Conservation (phyloP, 1,140 invertebrate species). For the Drosophila kikkawai region DNA sequence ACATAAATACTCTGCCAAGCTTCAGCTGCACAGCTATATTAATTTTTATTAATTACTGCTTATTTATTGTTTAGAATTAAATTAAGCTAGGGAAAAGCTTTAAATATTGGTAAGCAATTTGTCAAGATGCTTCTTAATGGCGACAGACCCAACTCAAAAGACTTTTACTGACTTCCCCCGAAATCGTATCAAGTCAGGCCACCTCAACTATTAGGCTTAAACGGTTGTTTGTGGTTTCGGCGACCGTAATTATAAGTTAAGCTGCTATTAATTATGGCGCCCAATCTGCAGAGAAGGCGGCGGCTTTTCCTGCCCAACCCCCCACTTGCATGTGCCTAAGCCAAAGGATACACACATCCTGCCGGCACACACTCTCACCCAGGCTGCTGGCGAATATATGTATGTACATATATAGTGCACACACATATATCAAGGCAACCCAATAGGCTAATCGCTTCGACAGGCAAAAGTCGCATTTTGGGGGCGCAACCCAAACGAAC, state of each 20-base stretch:
- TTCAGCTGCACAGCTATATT: neutral
- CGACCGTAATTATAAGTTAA: conserved; percentile 83
- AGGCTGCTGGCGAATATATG: conserved; percentile 26
- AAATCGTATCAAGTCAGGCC: conserved; percentile 33
- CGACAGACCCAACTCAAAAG: conserved; percentile 34
- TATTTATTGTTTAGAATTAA: neutral
- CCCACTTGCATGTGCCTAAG: conserved; percentile 51
- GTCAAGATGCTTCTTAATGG: conserved; percentile 26
- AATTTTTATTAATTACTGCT: neutral
- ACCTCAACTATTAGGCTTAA: conserved; percentile 81
- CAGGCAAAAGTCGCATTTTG: conserved; percentile 57
- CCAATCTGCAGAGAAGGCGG: conserved; percentile 44
- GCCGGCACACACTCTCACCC: conserved; percentile 9
- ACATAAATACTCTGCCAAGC: neutral
- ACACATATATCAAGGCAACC: conserved; percentile 52
- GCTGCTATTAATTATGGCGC: conserved; percentile 81
- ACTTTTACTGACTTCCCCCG: neutral
- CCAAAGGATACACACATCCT: conserved; percentile 18
- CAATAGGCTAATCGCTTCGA: conserved; percentile 65
- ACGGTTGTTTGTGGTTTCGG: conserved; percentile 72
- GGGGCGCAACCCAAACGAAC: conserved; percentile 59
- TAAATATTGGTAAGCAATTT: conserved; percentile 23
- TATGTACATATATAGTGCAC: neutral
- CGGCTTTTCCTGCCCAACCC: conserved; percentile 2
- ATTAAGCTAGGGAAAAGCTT: neutral